Evolutionary conservation across 92 coral and sea anemone species (phyloP).

Genomic region (Micromussa lordhowensis): DNA sequence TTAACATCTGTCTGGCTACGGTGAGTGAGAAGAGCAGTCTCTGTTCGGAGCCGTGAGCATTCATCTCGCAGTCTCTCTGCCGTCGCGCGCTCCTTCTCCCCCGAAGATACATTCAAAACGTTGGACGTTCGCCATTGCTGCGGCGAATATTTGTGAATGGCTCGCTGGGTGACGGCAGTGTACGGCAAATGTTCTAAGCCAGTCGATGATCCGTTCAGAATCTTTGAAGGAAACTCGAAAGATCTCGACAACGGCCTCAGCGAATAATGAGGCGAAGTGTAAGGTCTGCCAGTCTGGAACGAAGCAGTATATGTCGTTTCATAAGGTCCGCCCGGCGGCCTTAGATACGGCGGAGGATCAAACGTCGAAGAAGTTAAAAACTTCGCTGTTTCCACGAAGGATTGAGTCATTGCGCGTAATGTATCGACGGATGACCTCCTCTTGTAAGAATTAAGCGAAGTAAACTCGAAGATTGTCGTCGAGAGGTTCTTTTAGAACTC

Average conservation of each 20-base stretch:
- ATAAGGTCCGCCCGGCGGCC: conserved; percentile 91
- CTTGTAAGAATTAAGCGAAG: conserved; percentile 10
- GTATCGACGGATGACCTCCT: not conserved
- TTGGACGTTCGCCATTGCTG: conserved; percentile 97
- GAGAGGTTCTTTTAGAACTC: conserved; percentile 26
- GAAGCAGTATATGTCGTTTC: conserved; percentile 93
- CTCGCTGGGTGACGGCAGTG: conserved; percentile 82
- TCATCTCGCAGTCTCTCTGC: conserved; percentile 98
- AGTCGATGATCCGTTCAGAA: conserved; percentile 82
- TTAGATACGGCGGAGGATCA: conserved; percentile 92
- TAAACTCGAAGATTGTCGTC: conserved; percentile 23
- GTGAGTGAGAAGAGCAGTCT: conserved; percentile 90
- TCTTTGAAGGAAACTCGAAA: conserved; percentile 87
- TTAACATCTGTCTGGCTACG: conserved; percentile 97
- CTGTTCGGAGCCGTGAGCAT: conserved; percentile 96
- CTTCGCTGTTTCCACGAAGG: conserved; percentile 91
- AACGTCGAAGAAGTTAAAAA: conserved; percentile 85
- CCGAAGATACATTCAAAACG: conserved; percentile 87
- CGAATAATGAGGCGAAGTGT: conserved; percentile 67
- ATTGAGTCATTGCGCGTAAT: conserved; percentile 69
- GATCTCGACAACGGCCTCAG: conserved; percentile 71
- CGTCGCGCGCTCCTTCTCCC: conserved; percentile 95
- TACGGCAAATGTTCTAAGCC: conserved; percentile 92
- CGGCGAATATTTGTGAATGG: conserved; percentile 85
- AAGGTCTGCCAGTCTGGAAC: conserved; percentile 77